Evolutionary conservation across 2,888 invertebrate genomes (phyloP), one percentile per base, ranked within the genome.

Genomic region (Lycocerus yunnanus): DNA sequence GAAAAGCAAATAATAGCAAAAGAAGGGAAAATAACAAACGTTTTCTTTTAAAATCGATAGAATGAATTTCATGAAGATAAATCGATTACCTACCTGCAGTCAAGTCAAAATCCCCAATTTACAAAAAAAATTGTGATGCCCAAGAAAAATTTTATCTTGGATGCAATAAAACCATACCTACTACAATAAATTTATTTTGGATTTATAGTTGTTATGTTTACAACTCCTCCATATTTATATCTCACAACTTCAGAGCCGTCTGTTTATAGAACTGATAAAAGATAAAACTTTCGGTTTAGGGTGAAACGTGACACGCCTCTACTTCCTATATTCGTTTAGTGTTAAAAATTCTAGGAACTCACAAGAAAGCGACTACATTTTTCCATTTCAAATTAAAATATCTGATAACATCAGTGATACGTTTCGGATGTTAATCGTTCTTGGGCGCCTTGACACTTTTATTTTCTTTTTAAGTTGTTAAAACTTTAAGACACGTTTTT

Each of bases 271-370:
- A 66, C 71, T 61, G 68, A 68, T 66, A 68, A 59, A 66, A 72
- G 73, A 77, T 78, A 77, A 43, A 43, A 74, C 69, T 77, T 74
- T 76, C 71, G 72, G 77, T 74, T 78, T 76, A 74, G 76, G 78
- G 72, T 75, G 75, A 71, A 75, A 75, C 68, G 69, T 66, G 75
- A 75, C 75, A 75, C 75, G 75, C 75, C 75, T 72, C 69, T 75
- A 75, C 66, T 75, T 75, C 75, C 75, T 69, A 71, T 58, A 66
- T 43, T 43, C 27, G 66, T 61, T 43, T 43, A 43, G 43, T 61
- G 72, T 71, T 43, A 18, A 61, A 43, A 72, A 43, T 75, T 75
- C 72, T 67, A 60, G 58, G 75, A 72, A 75, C 15, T 43, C 43
- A 43, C 5, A 43, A 43, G 43, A 43, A 43, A n/a, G 43, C 43